phyloP scores from a whole-genome alignment of 2,113 vertebrate species.

The Petaurus breviceps region DNA sequence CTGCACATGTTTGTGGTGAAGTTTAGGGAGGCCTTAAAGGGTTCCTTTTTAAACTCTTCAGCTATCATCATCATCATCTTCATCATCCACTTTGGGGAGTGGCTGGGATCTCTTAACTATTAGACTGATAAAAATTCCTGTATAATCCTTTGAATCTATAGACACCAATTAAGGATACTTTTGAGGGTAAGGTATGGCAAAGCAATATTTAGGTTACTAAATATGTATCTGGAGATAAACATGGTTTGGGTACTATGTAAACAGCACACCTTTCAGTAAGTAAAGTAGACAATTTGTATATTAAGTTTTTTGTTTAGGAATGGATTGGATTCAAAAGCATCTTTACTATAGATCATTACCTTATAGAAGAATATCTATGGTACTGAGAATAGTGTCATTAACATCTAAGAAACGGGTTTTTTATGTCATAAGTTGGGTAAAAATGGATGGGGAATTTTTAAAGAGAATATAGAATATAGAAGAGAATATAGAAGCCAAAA shows the following conservation, averaged over 20 bases:
- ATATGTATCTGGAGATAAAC: conserved; percentile 45
- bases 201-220: conserved; percentile 36
- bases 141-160: conserved; percentile 19
- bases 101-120: conserved; percentile 21
- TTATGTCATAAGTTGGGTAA: background rate
- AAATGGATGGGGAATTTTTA: background rate
- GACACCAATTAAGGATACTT: conserved; percentile 8
- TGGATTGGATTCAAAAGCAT: conserved; percentile 23
- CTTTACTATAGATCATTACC: conserved; percentile 24
- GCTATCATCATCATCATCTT: conserved; percentile 17
- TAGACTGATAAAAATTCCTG: conserved; percentile 29
- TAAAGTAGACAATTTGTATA: background rate
- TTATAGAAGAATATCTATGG: conserved; percentile 36
- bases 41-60: conserved; percentile 48
- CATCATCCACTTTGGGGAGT: conserved; percentile 9
- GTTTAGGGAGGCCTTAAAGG: background rate
- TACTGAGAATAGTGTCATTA: conserved; percentile 15
- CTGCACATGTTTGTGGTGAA: background rate
- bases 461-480: conserved; percentile 1
- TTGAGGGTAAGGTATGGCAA: conserved; percentile 34
- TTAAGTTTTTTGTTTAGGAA: conserved; percentile 53
- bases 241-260: conserved; percentile 27
- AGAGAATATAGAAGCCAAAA: background rate
- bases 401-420: background rate
- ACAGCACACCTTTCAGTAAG: conserved; percentile 13